A percentile compares a stretch with the other conserved stretches of the same genome.
phyloP scores from a whole-genome alignment of 2,797 vertebrate species.

The Dermochelys coriacea region DNA sequence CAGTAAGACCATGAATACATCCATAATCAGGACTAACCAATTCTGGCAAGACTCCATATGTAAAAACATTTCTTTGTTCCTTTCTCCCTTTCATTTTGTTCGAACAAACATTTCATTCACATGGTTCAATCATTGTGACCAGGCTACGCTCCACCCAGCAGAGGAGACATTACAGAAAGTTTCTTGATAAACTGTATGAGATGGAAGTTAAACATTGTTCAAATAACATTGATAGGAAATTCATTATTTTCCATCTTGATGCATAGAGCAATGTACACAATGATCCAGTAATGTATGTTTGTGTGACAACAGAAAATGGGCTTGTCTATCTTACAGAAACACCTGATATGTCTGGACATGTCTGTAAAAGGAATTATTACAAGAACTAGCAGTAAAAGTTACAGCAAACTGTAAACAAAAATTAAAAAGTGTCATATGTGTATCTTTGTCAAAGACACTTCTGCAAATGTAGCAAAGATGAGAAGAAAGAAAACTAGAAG shows the following conservation, averaged over 20 bases:
- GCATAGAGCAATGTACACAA: neutral
- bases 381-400: neutral
- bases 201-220: neutral
- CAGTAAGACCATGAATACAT: neutral
- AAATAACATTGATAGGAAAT: neutral
- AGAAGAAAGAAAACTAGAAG: neutral
- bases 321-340: neutral
- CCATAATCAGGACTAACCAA: neutral
- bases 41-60: neutral
- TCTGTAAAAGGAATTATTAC: neutral
- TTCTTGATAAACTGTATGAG: neutral
- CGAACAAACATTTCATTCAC: neutral
- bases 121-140: neutral
- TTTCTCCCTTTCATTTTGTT: neutral
- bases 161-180: neutral
- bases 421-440: neutral
- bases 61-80: neutral
- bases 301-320: neutral
- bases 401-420: neutral
- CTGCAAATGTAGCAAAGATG: neutral
- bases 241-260: neutral
- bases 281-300: neutral
- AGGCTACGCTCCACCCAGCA: neutral
- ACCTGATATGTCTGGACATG: neutral
- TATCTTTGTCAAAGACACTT: neutral